A percentile compares a stretch with the other conserved stretches of the same genome.
phyloP scores from a whole-genome alignment of 2,797 vertebrate genomes.

The Decapterus maruadsi region DNA sequence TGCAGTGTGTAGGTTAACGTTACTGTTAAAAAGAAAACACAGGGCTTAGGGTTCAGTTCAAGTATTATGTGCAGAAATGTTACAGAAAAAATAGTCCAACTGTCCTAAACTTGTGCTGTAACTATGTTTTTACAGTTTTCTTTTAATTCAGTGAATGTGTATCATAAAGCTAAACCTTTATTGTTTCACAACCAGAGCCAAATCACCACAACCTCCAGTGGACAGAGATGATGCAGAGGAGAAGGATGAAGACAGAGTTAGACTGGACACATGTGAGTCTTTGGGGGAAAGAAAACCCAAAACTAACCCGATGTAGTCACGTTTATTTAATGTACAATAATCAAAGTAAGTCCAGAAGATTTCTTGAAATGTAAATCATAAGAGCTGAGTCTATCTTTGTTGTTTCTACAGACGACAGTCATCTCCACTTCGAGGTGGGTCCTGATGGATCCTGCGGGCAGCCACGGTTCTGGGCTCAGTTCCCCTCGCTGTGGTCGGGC shows the following conservation, averaged over 20 bases:
- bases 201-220: slow-evolving; percentile 84
- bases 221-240: slow-evolving; percentile 78
- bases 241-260: slow-evolving; percentile 84
- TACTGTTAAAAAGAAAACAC: neutral
- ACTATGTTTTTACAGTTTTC: neutral
- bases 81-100: neutral
- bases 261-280: slow-evolving; percentile 89
- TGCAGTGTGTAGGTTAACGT: accelerated
- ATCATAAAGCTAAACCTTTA: neutral
- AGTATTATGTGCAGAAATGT: neutral
- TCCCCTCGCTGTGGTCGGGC: slow-evolving; percentile 92
- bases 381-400: neutral
- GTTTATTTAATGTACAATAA: no score
- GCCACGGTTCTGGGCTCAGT: slow-evolving; percentile 89
- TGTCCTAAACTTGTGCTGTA: neutral
- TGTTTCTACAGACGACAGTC: slow-evolving; percentile 85
- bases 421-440: slow-evolving; percentile 92
- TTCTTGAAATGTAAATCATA: neutral
- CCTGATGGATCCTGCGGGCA: slow-evolving; percentile 88
- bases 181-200: slow-evolving; percentile 82
- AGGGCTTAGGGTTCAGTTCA: neutral
- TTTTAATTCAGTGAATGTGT: neutral
- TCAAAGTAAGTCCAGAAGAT: neutral
- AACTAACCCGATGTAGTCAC: neutral
- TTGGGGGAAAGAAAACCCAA: neutral